A percentile compares a stretch with the other conserved stretches of the same genome.
Conservation (phyloP, 2,888 invertebrate species). For the Blastobasis adustella region DNA sequence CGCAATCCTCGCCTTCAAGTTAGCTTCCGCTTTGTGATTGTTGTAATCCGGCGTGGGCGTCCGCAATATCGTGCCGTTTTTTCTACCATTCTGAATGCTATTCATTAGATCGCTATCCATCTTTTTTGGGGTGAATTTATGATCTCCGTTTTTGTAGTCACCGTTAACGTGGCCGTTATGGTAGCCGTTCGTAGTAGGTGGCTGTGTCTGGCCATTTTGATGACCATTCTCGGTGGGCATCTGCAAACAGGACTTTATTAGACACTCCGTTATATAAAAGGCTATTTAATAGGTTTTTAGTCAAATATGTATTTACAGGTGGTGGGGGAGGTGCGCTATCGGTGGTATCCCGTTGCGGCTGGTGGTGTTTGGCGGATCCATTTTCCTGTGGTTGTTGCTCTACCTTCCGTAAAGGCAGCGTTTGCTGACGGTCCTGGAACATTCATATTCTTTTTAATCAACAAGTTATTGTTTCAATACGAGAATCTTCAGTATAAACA, state of each 20-base stretch:
- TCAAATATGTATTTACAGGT: conserved; percentile 57
- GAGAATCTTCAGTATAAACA: too few relatives aligned
- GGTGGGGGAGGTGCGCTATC: conserved; percentile 76
- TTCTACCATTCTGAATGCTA: conserved; percentile 37
- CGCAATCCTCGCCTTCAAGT: conserved; percentile 33
- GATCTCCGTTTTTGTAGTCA: conserved; percentile 29
- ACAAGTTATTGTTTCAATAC: background rate
- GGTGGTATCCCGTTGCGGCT: conserved; percentile 31
- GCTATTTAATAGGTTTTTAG: too few relatives aligned
- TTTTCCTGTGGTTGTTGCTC: conserved; percentile 24
- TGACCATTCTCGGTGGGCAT: too few relatives aligned
- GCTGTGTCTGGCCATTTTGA: too few relatives aligned
- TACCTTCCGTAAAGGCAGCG: conserved; percentile 42
- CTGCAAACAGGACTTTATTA: too few relatives aligned
- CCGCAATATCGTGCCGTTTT: conserved; percentile 47
- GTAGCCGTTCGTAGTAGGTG: conserved; percentile 32
- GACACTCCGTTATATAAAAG: too few relatives aligned
- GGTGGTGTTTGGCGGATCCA: conserved; percentile 20
- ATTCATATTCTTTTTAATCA: background rate
- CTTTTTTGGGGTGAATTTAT: conserved; percentile 23
- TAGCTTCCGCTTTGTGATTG: conserved; percentile 34
- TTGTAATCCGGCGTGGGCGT: conserved; percentile 62
- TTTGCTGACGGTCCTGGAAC: conserved; percentile 53
- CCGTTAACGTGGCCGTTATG: conserved; percentile 30
- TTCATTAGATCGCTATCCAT: conserved; percentile 30